Conservation (phyloP, 2,797 vertebrate species). For the Harpagifer antarcticus region DNA sequence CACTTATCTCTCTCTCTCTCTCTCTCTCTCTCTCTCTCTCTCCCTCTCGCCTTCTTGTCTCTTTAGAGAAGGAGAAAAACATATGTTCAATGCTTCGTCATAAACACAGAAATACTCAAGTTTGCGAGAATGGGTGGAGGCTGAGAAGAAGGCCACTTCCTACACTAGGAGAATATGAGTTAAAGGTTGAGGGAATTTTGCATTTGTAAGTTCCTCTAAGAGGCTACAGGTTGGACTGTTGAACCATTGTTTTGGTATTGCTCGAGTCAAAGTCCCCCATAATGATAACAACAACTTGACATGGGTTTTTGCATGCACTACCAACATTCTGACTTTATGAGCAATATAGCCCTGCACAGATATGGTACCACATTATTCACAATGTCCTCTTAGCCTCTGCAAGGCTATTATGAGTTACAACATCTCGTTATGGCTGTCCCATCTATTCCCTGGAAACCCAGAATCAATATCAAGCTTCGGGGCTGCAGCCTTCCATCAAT, state of each 20-base stretch:
- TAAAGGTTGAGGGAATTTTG: not conserved
- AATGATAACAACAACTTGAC: not conserved
- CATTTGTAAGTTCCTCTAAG: not conserved
- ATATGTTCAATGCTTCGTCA: constrained; percentile 11
- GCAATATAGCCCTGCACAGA: constrained; percentile 14
- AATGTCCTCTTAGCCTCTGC: constrained; percentile 29
- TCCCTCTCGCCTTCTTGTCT: not conserved
- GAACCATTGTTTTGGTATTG: not conserved
- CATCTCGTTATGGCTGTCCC: constrained; percentile 36
- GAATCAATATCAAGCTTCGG: constrained; percentile 48
- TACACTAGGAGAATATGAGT: constrained; percentile 3
- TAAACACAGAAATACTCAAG: constrained; percentile 10
- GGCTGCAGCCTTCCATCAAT: constrained; percentile 55
- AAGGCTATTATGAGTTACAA: constrained; percentile 35
- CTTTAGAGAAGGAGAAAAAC: constrained; percentile 16
- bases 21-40: not conserved
- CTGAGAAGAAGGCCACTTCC: constrained; percentile 9
- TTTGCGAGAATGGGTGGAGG: not conserved
- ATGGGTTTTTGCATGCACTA: constrained; percentile 13
- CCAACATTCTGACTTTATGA: constrained; percentile 15
- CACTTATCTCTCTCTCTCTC: constrained; percentile 10
- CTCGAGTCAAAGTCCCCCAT: not conserved
- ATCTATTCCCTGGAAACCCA: constrained; percentile 35
- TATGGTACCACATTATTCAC: constrained; percentile 13
- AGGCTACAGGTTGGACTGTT: not conserved